Conservation (phyloP, 2,113 vertebrate species). For the Mesembrinibis cayennensis region DNA sequence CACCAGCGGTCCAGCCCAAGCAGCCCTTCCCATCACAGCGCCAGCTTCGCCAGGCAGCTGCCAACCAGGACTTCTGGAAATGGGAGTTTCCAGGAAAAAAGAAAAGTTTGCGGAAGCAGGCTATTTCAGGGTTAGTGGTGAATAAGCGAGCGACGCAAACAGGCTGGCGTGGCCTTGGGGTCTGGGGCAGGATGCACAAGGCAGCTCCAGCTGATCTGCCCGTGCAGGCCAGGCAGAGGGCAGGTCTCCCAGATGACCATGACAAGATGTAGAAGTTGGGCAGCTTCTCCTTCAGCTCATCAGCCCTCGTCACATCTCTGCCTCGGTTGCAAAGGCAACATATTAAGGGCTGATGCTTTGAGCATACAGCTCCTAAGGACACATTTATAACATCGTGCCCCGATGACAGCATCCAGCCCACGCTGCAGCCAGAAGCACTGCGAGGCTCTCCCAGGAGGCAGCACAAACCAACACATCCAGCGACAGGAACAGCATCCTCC, state of each 20-base stretch:
- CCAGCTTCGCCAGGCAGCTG: neutral
- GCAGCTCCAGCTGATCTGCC: neutral
- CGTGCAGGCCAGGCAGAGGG: accelerated
- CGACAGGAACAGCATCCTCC: neutral
- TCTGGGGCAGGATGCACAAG: neutral
- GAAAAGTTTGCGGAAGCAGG: accelerated
- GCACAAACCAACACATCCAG: neutral
- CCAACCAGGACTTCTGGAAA: neutral
- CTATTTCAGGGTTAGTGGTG: neutral
- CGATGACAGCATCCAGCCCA: neutral
- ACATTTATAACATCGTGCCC: accelerated
- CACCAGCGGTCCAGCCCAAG: neutral
- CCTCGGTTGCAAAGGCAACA: accelerated
- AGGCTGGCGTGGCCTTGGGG: neutral
- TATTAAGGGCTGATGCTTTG: accelerated
- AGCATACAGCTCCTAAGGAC: accelerated
- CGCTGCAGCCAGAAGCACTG: neutral
- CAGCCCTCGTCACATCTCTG: neutral
- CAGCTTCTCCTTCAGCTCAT: neutral
- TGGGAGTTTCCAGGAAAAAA: neutral
- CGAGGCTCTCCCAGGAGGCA: neutral
- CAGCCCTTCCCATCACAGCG: neutral
- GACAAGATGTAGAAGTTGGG: accelerated
- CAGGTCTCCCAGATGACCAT: neutral
- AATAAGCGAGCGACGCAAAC: accelerated